Evolutionary conservation across 2,797 vertebrate genomes (phyloP), one percentile per base, ranked within the genome.

Genomic region (Rhabdomys pumilio): DNA sequence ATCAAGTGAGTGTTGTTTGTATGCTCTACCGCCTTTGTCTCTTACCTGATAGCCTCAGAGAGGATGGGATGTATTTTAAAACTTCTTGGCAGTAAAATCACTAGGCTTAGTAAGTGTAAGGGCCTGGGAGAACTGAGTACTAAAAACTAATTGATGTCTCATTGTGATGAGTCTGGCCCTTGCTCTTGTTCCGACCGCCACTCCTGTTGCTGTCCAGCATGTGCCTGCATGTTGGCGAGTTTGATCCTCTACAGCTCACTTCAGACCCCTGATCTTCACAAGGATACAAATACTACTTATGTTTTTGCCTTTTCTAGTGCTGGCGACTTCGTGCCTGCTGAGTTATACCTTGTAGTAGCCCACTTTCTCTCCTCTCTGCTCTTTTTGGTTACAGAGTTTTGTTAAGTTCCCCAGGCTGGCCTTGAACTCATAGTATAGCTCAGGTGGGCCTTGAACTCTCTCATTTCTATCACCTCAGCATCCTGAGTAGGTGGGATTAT

Each of bases 151-250:
- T 13, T 22, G 55, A n/a, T 34, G 59, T 50, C 86, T 93, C 34
- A 22, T 53, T 65, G 20, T 47, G 55, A 8, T 82, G 81, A 92
- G n/a, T 57, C 29, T 20, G 24, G 7, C 17, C 53, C 17, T 12
- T 5, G 1, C 26, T 24, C 6, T 26, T 15, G 41, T 29, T 53
- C 31, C 9, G 26, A 22, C 59, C 61, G 81, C 4, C 0, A 4
- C 13, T 19, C 50, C 20, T 31, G 0, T n/a, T 2, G 0, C 55
- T 29, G 55, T 12, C 41, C 24, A 31, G 63, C 12, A 0, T 5
- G 1, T 5, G 8, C 10, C 12, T 57, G 24, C 44, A 3, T 4
- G 0, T 50, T 53, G 44, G 50, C 1, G 4, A 1, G 3, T 1
- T 15, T 38, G 65, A 20, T 2, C 47, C 50, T 47, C 67, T 80